These are phyloP conservation scores for Scaptomyza caliginosa DNA, from an alignment of 2,888 invertebrate species.

Conservation along the genomic window DNA sequence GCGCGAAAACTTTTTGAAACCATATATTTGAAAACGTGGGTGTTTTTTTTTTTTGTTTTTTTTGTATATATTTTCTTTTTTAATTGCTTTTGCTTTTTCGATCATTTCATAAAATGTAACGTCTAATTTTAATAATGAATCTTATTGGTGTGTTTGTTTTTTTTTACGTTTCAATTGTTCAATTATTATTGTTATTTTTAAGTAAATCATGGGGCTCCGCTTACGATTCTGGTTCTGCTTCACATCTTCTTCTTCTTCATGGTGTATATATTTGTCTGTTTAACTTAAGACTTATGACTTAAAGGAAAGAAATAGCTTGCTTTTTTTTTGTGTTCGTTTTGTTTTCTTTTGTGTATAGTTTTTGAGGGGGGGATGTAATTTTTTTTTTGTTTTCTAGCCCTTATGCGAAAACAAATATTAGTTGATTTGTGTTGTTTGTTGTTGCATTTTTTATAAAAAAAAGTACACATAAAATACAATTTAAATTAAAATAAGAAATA, in stretches of 20 bases:
- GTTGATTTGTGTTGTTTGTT: conserved; percentile 69
- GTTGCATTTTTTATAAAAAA: conserved; percentile 82
- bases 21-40: conserved; percentile 58
- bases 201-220: conserved; percentile 51
- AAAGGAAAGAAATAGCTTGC: conserved; percentile 68
- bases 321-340: conserved; percentile 39
- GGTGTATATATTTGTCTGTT: conserved; percentile 43
- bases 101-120: conserved; percentile 79
- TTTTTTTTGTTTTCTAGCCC: conserved; percentile 57
- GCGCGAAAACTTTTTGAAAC: conserved; percentile 50
- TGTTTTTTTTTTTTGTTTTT: conserved; percentile 48
- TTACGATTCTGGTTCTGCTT: conserved; percentile 30
- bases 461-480: conserved; percentile 83
- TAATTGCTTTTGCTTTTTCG: conserved; percentile 73
- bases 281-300: conserved; percentile 78
- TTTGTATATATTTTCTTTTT: conserved; percentile 50
- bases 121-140: conserved; percentile 76
- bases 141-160: conserved; percentile 39
- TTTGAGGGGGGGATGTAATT: conserved; percentile 64
- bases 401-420: conserved; percentile 50
- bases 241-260: conserved; percentile 18
- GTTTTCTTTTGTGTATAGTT: conserved; percentile 53
- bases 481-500: conserved; percentile 83
- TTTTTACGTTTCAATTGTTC: conserved; percentile 3
- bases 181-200: conserved; percentile 54